A percentile compares a stretch with the other conserved stretches of the same genome.
phyloP scores from a whole-genome alignment of 2,797 vertebrate genomes.

The Lateolabrax maculatus region DNA sequence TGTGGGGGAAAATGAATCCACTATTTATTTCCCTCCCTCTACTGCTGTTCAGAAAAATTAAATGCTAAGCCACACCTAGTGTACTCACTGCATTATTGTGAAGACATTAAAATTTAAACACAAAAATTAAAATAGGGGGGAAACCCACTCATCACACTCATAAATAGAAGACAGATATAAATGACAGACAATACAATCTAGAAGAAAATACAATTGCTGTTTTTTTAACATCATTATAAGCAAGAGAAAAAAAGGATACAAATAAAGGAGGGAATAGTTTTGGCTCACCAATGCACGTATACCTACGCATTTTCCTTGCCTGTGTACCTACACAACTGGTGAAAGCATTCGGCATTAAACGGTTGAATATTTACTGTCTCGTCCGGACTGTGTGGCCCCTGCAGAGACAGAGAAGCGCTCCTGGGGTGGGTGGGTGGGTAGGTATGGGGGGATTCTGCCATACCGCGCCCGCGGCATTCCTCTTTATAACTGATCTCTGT shows the following conservation, averaged over 20 bases:
- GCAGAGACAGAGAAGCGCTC: constrained; percentile 93
- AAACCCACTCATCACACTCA: constrained; percentile 75
- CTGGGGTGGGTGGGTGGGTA: constrained; percentile 83
- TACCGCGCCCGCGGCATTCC: constrained; percentile 88
- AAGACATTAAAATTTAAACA: constrained; percentile 35
- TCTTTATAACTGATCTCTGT: constrained; percentile 94
- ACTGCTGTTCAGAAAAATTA: constrained; percentile 35
- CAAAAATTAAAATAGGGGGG: constrained; percentile 18
- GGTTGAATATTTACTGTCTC: constrained; percentile 99
- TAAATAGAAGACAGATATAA: constrained; percentile 75
- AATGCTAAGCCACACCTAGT: constrained; percentile 61
- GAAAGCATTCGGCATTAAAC: constrained; percentile 97
- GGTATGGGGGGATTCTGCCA: constrained; percentile 81
- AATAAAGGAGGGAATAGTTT: constrained; percentile 97
- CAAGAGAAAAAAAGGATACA: constrained; percentile 88
- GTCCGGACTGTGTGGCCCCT: constrained; percentile 95
- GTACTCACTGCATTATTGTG: constrained; percentile 45
- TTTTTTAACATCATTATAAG: constrained; percentile 88
- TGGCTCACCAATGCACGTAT: constrained; percentile 99
- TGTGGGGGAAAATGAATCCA: constrained; percentile 45
- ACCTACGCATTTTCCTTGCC: constrained; percentile 96
- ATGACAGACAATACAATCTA: constrained; percentile 84
- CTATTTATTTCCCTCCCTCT: constrained; percentile 58
- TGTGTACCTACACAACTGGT: constrained; percentile 98
- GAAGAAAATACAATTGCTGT: constrained; percentile 68